Evolutionary conservation across 2,797 vertebrate genomes (phyloP).

Genomic region (Halcyon chelicuti): DNA sequence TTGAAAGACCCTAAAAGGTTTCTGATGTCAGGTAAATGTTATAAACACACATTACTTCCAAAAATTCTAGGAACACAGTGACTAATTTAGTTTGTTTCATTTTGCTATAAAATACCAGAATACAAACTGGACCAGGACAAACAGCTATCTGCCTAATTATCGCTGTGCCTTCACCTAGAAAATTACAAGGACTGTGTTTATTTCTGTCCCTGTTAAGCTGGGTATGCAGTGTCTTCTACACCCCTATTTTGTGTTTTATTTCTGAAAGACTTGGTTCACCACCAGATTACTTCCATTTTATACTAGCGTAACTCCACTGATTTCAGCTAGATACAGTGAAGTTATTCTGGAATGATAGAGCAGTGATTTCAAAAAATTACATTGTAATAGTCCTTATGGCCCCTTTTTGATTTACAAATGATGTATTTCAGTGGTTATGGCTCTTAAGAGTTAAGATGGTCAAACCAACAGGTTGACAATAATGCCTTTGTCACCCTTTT

Average conservation of each 20-base stretch:
- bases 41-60: not conserved
- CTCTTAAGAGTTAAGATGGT: not conserved
- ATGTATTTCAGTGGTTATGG: not conserved
- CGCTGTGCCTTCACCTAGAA: not conserved
- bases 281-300: not conserved
- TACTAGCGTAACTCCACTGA: not conserved
- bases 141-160: not conserved
- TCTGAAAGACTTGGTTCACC: not conserved
- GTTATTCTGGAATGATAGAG: not conserved
- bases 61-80: not conserved
- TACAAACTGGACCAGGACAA: not conserved
- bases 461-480: not conserved
- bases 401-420: not conserved
- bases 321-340: not conserved
- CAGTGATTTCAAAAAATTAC: not conserved
- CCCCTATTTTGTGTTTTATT: not conserved
- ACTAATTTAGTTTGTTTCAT: not conserved
- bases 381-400: not conserved
- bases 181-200: not conserved
- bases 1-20: not conserved
- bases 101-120: not conserved
- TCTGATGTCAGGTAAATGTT: not conserved
- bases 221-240: not conserved
- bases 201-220: not conserved
- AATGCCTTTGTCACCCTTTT: not conserved